Percentiles rank a stretch among this genome's conserved stretches.
Evolutionary conservation across 2,888 invertebrate genomes (phyloP).

Genomic region (Horisme vitalbata): DNA sequence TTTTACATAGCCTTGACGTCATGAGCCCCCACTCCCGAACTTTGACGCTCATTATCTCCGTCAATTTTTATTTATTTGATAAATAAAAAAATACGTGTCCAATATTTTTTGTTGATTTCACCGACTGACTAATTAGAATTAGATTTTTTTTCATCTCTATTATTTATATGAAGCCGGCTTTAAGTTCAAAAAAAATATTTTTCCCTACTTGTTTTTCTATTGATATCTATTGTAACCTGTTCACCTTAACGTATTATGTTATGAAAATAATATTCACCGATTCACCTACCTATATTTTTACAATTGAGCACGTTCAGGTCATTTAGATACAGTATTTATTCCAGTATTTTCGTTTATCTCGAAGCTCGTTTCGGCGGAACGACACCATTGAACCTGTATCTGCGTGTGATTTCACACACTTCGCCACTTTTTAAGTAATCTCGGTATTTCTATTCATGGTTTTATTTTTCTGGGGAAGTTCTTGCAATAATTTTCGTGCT

Average conservation of each 20-base stretch:
- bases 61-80: too few species aligned
- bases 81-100: too few species aligned
- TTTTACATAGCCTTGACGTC: too few species aligned
- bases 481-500: constrained; percentile 3
- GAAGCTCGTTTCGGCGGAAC: constrained; percentile 19
- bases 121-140: too few species aligned
- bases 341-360: constrained; percentile 20
- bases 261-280: constrained; percentile 1
- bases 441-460: constrained; percentile 1
- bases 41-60: too few species aligned
- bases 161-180: too few species aligned
- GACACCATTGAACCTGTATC: constrained; percentile 19
- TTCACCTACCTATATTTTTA: constrained; percentile 8
- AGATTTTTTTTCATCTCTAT: too few species aligned
- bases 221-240: too few species aligned
- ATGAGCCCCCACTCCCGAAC: too few species aligned
- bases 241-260: neutral
- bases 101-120: too few species aligned
- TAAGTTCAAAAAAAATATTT: too few species aligned
- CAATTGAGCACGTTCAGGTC: constrained; percentile 15
- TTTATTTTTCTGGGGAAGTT: constrained; percentile 1
- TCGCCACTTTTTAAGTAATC: constrained; percentile 16
- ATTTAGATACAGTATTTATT: constrained; percentile 17
- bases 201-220: too few species aligned
- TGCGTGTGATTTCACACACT: constrained; percentile 14